Percentiles rank a stretch among this genome's conserved stretches.
phyloP scores from a whole-genome alignment of 1,140 invertebrate genomes.

The Lepidostoma basale region DNA sequence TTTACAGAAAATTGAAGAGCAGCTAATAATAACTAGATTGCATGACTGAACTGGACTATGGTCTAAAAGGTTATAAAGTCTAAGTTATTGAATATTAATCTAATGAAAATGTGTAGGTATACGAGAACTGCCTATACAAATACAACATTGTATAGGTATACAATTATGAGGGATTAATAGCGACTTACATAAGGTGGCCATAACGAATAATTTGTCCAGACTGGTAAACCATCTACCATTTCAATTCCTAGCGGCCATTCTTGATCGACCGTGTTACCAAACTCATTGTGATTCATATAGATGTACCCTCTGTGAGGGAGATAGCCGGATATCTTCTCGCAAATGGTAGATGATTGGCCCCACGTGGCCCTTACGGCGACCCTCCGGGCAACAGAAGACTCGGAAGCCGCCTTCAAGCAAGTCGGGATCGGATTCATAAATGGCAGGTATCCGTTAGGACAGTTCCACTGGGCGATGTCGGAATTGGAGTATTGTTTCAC shows the following conservation, averaged over 20 bases:
- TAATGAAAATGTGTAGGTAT: neutral
- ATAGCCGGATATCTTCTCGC: conserved; percentile 49
- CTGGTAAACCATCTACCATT: conserved; percentile 45
- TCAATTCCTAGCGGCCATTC: conserved; percentile 53
- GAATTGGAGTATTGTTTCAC: conserved; percentile 50
- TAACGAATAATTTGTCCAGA: conserved; percentile 1
- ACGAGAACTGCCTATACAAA: neutral
- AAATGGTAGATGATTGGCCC: conserved; percentile 52
- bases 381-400: conserved; percentile 45
- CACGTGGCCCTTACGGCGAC: conserved; percentile 53
- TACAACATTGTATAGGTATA: neutral
- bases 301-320: conserved; percentile 54
- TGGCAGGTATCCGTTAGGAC: conserved; percentile 44
- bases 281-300: conserved; percentile 52
- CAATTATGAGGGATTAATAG: neutral
- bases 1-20: too few relatives aligned
- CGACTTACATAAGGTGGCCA: neutral
- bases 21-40: too few relatives aligned
- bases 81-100: neutral
- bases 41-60: too few relatives aligned
- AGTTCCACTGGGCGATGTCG: conserved; percentile 33
- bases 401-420: conserved; percentile 46
- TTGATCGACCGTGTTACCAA: conserved; percentile 39
- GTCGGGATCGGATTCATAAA: conserved; percentile 53
- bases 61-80: too few relatives aligned